A percentile compares a stretch with the other conserved stretches of the same genome.
Evolutionary conservation across 1,140 invertebrate species (phyloP).

Genomic region (Homarus americanus): DNA sequence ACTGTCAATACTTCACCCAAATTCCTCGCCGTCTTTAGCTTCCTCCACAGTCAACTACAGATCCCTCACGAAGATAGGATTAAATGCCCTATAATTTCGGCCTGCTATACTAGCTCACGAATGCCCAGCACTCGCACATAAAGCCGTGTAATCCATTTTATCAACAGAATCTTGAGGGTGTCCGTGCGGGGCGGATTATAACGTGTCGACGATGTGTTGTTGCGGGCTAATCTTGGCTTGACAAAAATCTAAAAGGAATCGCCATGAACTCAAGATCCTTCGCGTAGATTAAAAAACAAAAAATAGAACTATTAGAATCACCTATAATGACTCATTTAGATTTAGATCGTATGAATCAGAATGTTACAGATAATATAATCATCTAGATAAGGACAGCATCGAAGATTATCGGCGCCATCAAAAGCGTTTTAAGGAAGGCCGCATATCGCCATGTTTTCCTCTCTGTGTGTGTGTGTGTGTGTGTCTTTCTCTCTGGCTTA

Average conservation of each 20-base stretch:
- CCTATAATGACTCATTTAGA: too few species aligned
- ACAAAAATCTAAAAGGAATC: too few species aligned
- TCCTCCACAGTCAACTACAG: neutral
- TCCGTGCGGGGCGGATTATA: neutral
- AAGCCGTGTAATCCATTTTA: conserved; percentile 39
- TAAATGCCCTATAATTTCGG: conserved; percentile 59
- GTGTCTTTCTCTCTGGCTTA: neutral
- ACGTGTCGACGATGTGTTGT: neutral
- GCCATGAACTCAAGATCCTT: too few species aligned
- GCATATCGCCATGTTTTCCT: too few species aligned
- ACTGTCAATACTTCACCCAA: neutral
- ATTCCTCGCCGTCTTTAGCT: neutral
- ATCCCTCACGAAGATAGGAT: conserved; percentile 39
- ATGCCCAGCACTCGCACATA: conserved; percentile 47
- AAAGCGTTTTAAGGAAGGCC: too few species aligned
- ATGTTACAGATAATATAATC: too few species aligned
- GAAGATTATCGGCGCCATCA: too few species aligned
- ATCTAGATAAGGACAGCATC: too few species aligned
- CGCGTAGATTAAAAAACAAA: too few species aligned
- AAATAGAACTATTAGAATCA: too few species aligned
- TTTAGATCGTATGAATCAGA: too few species aligned
- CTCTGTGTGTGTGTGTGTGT: too few species aligned
- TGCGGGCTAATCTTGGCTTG: neutral
- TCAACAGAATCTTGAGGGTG: conserved; percentile 13
- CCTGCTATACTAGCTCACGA: conserved; percentile 29